Base-by-base conservation (phyloP, 2,797 vertebrate genomes). In the Jordanella pulchra region DNA sequence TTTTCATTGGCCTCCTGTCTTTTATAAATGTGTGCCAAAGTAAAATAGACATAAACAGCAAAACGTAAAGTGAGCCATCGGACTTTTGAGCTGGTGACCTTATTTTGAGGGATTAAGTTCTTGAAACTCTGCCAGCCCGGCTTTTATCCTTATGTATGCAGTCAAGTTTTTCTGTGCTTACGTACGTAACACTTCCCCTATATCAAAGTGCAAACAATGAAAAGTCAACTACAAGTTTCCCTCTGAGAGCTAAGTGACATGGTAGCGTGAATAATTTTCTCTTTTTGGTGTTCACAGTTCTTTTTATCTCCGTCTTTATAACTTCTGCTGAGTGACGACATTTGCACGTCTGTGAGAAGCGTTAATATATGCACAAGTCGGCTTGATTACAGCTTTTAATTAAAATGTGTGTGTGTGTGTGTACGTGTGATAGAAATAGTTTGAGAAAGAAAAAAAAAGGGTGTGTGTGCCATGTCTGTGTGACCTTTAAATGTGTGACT, bases 401-500 rank as follows among this genome's bases (percentile, higher is more conserved):
- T 93, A 92, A 92, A 90, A 61, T 67, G 72, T 67, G 69, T 32
- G 66, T 47, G 54, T 69, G 10, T 50, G 63, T 27, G 13, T 63
- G 70, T 45, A 73, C 65, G 69, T 28, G 69, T n/a, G 44, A 42
- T 61, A 42, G 44, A 73, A 42, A 47, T 61, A 47, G 45, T 71
- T 27, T 25, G 61, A 77, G 58, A 73, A 51, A 61, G 54, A 78
- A 71, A 39, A 39, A 78, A 65, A 80, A 30, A 44, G 69, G 25
- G 66, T 10, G 78, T 50, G 69, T 61, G 76, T 65, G 72, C 68
- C 74, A 83, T 89, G 85, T 78, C 83, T 85, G 82, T 82, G 84
- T 92, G 92, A 94, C 92, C 93, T 94, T 94, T 92, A 81, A 82
- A 86, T 82, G 91, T 93, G 93, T 89, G 89, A 93, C 87, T 93